These are phyloP conservation scores for Mirza zaza DNA, from an alignment of 2,113 vertebrate species.

Conservation along the genomic window DNA sequence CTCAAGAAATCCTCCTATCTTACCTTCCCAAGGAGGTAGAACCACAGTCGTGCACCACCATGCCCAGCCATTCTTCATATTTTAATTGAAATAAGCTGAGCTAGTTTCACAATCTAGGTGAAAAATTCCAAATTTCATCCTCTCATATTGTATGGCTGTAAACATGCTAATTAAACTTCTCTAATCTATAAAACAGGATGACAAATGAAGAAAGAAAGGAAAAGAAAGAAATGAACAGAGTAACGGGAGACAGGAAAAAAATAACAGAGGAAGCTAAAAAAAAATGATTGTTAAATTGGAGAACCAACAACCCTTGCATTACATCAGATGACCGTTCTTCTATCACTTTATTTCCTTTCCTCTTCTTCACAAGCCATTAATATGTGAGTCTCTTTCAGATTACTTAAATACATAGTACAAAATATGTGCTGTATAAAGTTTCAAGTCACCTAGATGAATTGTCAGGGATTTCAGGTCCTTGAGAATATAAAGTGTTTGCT, in stretches of 20 bases:
- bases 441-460: background rate
- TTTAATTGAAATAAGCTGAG: background rate
- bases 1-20: background rate
- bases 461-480: background rate
- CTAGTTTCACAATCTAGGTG: slow-evolving; percentile 10
- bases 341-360: background rate
- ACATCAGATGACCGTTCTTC: background rate
- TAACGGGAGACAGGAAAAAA: background rate
- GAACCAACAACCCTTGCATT: background rate
- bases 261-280: background rate
- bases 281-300: background rate
- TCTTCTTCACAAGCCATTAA: background rate
- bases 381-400: background rate
- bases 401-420: background rate
- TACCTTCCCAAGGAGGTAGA: background rate
- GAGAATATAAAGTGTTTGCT: background rate
- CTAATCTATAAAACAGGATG: background rate
- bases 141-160: background rate
- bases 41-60: background rate
- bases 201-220: no score
- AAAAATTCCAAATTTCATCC: background rate
- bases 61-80: background rate
- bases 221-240: background rate
- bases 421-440: background rate
- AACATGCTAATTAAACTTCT: background rate